A percentile compares a stretch with the other conserved stretches of the same genome.
Evolutionary conservation across 1,140 invertebrate genomes (phyloP).

Genomic region (Trichomalopsis sarcophagae): DNA sequence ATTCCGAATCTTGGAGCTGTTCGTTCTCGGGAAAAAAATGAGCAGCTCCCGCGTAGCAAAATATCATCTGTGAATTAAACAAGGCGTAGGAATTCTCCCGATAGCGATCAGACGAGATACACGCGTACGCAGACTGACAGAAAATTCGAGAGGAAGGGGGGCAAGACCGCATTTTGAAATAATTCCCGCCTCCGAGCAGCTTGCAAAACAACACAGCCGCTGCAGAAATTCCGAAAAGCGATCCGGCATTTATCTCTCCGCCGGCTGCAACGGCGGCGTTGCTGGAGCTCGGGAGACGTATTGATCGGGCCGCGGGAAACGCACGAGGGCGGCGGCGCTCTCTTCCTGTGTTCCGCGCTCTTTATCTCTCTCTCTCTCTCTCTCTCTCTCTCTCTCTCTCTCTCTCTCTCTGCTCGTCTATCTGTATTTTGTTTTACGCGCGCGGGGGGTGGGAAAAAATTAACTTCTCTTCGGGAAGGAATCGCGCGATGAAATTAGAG

Average conservation of each 20-base stretch:
- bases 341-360: neutral
- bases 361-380: neutral
- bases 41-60: no score
- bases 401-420: no score
- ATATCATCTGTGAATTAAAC: neutral
- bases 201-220: slow-evolving; percentile 14
- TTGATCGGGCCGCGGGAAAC: slow-evolving; percentile 44
- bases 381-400: neutral
- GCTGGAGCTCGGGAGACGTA: slow-evolving; percentile 55
- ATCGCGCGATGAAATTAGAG: neutral
- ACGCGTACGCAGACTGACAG: no score
- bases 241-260: slow-evolving; percentile 43
- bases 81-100: neutral
- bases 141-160: no score
- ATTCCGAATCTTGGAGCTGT: neutral
- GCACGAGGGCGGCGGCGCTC: slow-evolving; percentile 29
- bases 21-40: neutral
- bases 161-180: neutral
- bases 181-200: neutral
- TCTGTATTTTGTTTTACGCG: neutral
- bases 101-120: neutral
- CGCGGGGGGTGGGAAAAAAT: neutral
- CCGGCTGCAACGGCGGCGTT: slow-evolving; percentile 27
- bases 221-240: slow-evolving; percentile 31
- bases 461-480: neutral